Evolutionary conservation across 2,888 invertebrate genomes (phyloP).

Genomic region (Zygaena filipendulae): DNA sequence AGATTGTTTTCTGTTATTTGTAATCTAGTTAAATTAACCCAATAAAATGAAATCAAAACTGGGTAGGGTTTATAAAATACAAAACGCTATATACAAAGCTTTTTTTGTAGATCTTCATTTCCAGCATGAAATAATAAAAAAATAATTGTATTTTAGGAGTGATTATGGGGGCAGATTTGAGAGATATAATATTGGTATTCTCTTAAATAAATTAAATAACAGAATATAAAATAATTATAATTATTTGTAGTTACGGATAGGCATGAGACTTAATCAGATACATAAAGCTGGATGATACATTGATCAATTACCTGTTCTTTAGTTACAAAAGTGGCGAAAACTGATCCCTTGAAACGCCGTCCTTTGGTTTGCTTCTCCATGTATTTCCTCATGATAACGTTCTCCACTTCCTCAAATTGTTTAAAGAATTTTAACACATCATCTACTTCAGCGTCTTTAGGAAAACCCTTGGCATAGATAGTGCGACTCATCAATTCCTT

Average conservation of each 20-base stretch:
- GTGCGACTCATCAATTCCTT: constrained; percentile 81
- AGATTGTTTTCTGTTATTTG: no score
- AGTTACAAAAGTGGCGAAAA: constrained; percentile 88
- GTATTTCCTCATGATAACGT: constrained; percentile 72
- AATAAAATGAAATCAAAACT: no score
- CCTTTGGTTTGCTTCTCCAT: constrained; percentile 72
- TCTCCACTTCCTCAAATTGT: constrained; percentile 74
- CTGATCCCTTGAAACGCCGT: constrained; percentile 88
- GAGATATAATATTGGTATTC: neutral
- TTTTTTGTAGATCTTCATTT: no score
- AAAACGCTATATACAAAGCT: no score
- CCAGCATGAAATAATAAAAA: no score
- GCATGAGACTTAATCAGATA: no score
- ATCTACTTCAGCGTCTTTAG: constrained; percentile 74
- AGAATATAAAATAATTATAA: neutral
- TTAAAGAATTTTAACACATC: constrained; percentile 79
- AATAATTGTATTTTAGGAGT: no score
- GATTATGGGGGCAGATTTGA: no score
- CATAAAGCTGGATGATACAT: no score
- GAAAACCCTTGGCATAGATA: constrained; percentile 90
- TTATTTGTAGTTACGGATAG: no score
- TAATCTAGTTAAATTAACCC: no score
- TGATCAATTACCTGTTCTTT: constrained; percentile 73
- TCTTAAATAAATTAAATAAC: neutral
- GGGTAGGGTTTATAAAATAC: no score